Conservation (phyloP, 2,113 vertebrate species). For the Petroica traversi region DNA sequence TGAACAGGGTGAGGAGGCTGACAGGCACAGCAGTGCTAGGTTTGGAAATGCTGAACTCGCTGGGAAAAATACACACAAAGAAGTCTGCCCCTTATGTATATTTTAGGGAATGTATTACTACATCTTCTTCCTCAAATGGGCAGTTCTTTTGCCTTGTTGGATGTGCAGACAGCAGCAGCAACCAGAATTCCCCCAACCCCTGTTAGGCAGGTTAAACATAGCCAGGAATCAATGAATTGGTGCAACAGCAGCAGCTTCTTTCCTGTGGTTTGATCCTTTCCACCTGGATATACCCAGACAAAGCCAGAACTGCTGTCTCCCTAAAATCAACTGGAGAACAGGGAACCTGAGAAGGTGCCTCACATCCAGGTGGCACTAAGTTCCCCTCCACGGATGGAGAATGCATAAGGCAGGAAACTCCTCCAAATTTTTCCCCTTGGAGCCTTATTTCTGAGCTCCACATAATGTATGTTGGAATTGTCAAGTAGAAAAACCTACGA, state of each 20-base stretch:
- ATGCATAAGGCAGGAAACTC: not conserved
- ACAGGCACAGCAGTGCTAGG: not conserved
- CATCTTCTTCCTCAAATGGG: not conserved
- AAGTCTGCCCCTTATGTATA: accelerated
- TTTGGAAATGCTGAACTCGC: not conserved
- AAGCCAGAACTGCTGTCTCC: not conserved
- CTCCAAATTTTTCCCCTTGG: not conserved
- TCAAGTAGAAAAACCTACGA: not conserved
- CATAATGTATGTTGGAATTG: not conserved
- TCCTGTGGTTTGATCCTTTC: not conserved
- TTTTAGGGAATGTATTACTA: not conserved
- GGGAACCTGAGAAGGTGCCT: not conserved
- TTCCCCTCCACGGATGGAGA: not conserved
- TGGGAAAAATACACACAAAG: not conserved
- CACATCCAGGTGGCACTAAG: accelerated
- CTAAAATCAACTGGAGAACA: not conserved
- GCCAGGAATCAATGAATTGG: not conserved
- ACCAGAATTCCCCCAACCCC: not conserved
- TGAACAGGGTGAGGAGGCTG: not conserved
- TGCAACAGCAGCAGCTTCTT: not conserved
- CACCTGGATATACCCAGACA: not conserved
- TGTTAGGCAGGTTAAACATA: not conserved
- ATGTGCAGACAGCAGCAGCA: not conserved
- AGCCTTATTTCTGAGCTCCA: not conserved
- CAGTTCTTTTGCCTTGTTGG: not conserved